Evolutionary conservation across 2,888 invertebrate species (phyloP).

Genomic region (Strigamia maritima): DNA sequence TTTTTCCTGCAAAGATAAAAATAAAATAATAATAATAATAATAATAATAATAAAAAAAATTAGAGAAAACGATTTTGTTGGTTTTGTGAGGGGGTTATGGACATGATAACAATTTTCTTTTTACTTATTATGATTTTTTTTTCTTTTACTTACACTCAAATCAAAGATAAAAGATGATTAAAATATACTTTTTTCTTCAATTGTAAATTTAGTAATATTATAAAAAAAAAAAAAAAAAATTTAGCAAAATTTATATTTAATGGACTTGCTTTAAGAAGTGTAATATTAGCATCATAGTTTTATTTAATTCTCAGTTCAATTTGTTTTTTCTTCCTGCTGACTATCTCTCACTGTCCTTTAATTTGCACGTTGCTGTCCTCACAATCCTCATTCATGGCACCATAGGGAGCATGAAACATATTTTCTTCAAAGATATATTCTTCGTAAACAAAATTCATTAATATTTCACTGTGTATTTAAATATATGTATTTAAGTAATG

Average conservation of each 20-base stretch:
- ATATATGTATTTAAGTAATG: not conserved
- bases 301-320: too few species aligned
- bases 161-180: not conserved
- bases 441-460: not conserved
- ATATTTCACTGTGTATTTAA: not conserved
- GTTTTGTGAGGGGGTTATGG: not conserved
- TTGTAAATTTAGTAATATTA: not conserved
- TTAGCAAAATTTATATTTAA: too few species aligned
- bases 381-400: not conserved
- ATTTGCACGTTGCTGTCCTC: not conserved
- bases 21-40: too few species aligned
- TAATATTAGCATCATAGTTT: not conserved
- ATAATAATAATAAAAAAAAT: not conserved
- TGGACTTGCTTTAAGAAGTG: slow-evolving; percentile 5
- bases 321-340: not conserved
- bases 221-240: not conserved
- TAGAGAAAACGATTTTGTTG: not conserved
- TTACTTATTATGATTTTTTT: not conserved
- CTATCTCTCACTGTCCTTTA: not conserved
- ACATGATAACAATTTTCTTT: not conserved
- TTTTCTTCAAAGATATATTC: not conserved
- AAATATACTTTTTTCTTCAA: not conserved
- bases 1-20: not conserved
- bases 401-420: not conserved
- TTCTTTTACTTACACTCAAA: not conserved